A percentile compares a stretch with the other conserved stretches of the same genome.
These are phyloP conservation scores for Hylyphantes graminicola DNA, from an alignment of 1,140 invertebrate genomes.

Conservation along the genomic window DNA sequence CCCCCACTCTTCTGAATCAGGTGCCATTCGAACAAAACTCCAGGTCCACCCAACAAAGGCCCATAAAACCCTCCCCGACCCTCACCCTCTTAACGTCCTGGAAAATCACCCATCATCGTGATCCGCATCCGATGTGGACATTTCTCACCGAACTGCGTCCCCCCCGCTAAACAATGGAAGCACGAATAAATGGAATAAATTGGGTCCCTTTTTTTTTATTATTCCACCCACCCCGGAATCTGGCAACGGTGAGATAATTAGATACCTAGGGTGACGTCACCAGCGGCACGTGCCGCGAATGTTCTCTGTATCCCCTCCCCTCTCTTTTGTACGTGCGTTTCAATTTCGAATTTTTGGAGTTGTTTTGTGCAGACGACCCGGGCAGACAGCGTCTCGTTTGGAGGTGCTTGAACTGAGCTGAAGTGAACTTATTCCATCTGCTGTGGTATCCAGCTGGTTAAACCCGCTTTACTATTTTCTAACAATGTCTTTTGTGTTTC, in stretches of 20 bases:
- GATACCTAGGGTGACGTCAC: constrained; percentile 33
- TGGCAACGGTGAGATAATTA: constrained; percentile 39
- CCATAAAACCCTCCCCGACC: too few relatives aligned
- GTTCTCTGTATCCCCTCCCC: background rate
- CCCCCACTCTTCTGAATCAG: too few relatives aligned
- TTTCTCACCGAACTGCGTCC: constrained; percentile 4
- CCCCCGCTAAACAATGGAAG: constrained; percentile 16
- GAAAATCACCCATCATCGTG: background rate
- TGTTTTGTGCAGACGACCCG: constrained; percentile 15
- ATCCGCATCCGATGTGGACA: constrained; percentile 16
- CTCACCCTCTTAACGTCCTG: too few relatives aligned
- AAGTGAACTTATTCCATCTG: background rate
- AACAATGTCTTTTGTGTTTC: background rate
- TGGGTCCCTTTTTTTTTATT: background rate
- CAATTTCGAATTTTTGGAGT: background rate
- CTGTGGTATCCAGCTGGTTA: constrained; percentile 9
- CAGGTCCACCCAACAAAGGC: too few relatives aligned
- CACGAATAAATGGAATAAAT: constrained; percentile 32
- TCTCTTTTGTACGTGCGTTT: background rate
- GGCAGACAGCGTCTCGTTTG: constrained; percentile 18
- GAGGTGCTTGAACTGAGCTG: constrained; percentile 20
- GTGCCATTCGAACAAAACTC: too few relatives aligned
- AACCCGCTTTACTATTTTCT: background rate
- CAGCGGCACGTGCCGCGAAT: constrained; percentile 23
- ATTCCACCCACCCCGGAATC: constrained; percentile 14